These are phyloP conservation scores for Paramormyrops kingsleyae DNA, from an alignment of 2,113 vertebrate species.

Conservation along the genomic window DNA sequence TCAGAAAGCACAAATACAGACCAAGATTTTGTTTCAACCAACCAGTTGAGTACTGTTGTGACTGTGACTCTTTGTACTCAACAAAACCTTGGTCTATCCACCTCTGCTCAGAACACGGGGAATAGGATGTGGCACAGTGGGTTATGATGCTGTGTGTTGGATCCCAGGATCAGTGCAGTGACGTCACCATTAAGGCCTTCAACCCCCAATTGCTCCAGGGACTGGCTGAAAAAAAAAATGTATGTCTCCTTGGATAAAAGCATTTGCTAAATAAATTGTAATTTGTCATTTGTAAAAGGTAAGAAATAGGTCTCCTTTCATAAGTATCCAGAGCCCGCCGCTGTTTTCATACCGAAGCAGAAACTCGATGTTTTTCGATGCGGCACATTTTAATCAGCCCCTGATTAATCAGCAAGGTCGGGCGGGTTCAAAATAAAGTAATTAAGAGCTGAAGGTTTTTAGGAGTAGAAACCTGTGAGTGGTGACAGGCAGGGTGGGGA, in stretches of 20 bases:
- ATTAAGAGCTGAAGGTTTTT: slow-evolving; percentile 9
- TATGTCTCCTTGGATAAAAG: not conserved
- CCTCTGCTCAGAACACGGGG: not conserved
- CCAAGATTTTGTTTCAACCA: not conserved
- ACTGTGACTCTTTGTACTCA: not conserved
- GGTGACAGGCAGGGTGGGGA: not conserved
- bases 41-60: not conserved
- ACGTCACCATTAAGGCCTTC: not conserved
- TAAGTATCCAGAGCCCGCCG: not conserved
- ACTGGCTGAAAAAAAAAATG: not conserved
- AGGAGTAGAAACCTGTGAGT: not conserved
- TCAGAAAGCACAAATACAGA: not conserved
- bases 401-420: not conserved
- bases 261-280: not conserved
- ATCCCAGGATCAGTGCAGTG: not conserved
- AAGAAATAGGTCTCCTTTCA: not conserved
- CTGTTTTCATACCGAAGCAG: not conserved
- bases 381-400: not conserved
- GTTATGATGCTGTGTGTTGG: not conserved
- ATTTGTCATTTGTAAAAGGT: not conserved
- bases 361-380: not conserved
- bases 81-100: not conserved
- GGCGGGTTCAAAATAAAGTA: slow-evolving; percentile 4
- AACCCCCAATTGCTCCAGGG: not conserved
- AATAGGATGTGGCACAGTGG: not conserved